Base-by-base conservation (phyloP, 2,797 vertebrate species). In the Prionace glauca region DNA sequence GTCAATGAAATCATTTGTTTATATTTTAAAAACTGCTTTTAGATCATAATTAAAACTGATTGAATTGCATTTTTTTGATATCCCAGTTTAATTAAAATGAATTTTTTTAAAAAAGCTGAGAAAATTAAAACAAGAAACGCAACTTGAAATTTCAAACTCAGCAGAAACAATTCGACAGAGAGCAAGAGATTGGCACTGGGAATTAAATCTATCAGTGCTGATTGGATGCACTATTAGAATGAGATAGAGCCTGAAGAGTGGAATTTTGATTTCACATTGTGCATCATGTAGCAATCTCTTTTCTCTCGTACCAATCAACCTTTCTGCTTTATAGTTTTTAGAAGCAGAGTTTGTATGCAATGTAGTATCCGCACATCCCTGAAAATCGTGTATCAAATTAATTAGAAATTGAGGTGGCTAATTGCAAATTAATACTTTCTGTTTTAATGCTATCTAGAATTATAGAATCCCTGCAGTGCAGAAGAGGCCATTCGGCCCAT, bases 151-250 rank as follows among this genome's bases (percentile, higher is more conserved):
- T 91, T 91, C n/a, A 65, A 65, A 91, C 16, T 91, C 88, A 32
- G 88, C 88, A 91, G 60, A 84, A 84, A 84, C 36, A 84, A 84
- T 84, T 45, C 36, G 24, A 45, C 81, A 91, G 88, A 60, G 60
- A 91, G 88, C 88, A n/a, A 91, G 56, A n/a, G 29, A 9, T 84
- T n/a, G 56, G 29, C 62, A 60, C 29, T 91, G 88, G 60, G 11
- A 91, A 91, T 65, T 32, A 91, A 60, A 91, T 91, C 50, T 91
- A 91, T 91, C 56, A 65, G 62, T 91, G 56, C 88, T 65, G 60
- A 65, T n/a, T 65, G 29, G 60, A 91, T n/a, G 16, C 32, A 65
- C 56, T 29, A 65, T 91, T 65, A 65, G 29, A 65, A 65, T 65
- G 88, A 65, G 60, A 65, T 91, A n/a, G 29, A 84, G 14, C 24